Base-by-base conservation (phyloP, 1,140 invertebrate species). In the Calycopis cecrops region DNA sequence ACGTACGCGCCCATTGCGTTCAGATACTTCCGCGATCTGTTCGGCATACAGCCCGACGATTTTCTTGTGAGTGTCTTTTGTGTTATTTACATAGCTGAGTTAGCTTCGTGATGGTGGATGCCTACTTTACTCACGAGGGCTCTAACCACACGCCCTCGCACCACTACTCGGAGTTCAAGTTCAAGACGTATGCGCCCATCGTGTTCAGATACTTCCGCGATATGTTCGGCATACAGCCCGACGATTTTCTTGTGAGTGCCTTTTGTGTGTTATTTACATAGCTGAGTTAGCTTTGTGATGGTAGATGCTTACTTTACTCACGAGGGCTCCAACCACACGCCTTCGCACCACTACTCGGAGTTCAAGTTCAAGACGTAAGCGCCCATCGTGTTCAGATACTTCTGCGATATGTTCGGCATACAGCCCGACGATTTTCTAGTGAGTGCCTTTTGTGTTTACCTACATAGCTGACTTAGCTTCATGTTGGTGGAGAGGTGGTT, bases 181-280 rank as follows among this genome's bases (percentile, higher is more conserved):
- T 99, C 88, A 99, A 98, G 88, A 98, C 97, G 58, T 99, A 99
- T 89, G 98, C 98, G 57, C 98, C 99, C 10, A 97, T 99, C 79
- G 99, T 98, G 82, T 99, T 99, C 92, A 93, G 98, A 73, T 99
- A 99, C 88, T 99, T 99, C 90, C 91, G 99, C 65, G 97, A 99
- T 89, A 91, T 99, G 62, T 99, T 99, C 90, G 96, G 97, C 58
- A 99, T 99, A 80, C 96, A 98, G 88, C 97, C 98, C 35, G 98
- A 98, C 85, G 98, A 99, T 90, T 99, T 99, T 92, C 92, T 99
- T 91, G 97, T 99, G 88, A 92, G 91, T 76, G 28, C 10, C 21
- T 28, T 2, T 28, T 28, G 21, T n/a, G n/a, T 28, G 6, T 28
- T 28, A 6, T 28, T 3, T n/a, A n/a, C n/a, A n/a, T n/a, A n/a